Percentiles rank a stretch among this genome's conserved stretches.
Conservation (phyloP, 2,888 invertebrate species). For the Cosmia trapezina region DNA sequence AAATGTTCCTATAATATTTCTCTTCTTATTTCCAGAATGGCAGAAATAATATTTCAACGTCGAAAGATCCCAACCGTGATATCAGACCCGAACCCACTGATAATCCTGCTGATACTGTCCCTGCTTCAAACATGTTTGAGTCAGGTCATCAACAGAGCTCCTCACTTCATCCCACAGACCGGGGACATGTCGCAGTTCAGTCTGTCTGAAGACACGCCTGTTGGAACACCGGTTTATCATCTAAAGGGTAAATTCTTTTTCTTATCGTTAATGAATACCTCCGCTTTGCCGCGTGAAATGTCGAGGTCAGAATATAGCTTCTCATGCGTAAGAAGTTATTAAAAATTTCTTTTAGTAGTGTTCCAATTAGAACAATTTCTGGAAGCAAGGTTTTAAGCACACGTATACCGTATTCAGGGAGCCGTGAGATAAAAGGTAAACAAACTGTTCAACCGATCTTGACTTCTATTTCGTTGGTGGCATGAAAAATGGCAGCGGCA, state of each 20-base stretch:
- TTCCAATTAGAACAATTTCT: too few species aligned
- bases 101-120: conserved; percentile 77
- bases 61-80: conserved; percentile 80
- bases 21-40: conserved; percentile 80
- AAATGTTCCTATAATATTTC: background rate
- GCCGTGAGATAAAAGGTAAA: too few species aligned
- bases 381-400: too few species aligned
- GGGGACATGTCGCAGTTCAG: conserved; percentile 95
- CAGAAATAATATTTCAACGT: conserved; percentile 85
- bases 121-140: conserved; percentile 76
- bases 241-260: conserved; percentile 89
- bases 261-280: too few species aligned
- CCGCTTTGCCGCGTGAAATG: too few species aligned
- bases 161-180: conserved; percentile 93
- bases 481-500: too few species aligned
- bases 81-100: conserved; percentile 78
- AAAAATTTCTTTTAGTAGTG: too few species aligned
- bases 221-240: conserved; percentile 94
- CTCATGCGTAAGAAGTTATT: too few species aligned
- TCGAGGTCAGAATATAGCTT: too few species aligned
- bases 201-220: conserved; percentile 93
- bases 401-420: too few species aligned
- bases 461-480: too few species aligned
- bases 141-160: conserved; percentile 93
- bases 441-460: too few species aligned